Evolutionary conservation across 2,797 vertebrate genomes (phyloP).

Genomic region (Sylvia borin): DNA sequence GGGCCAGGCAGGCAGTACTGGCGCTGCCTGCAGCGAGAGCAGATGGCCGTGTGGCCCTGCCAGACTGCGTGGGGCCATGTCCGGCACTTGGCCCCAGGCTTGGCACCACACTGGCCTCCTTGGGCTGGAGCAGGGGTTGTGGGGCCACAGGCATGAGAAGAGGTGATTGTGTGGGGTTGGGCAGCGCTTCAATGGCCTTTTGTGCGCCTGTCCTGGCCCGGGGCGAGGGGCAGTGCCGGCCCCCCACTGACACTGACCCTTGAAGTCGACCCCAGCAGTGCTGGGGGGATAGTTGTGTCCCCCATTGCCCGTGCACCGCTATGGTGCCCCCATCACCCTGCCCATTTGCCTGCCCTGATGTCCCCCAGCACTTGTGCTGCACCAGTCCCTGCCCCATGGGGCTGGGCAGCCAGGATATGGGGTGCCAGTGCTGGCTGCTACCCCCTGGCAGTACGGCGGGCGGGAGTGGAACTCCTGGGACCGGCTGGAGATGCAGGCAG

Average conservation of each 20-base stretch:
- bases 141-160: slow-evolving; percentile 1
- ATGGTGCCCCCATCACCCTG: neutral
- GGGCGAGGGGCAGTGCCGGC: neutral
- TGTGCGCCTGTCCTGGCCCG: neutral
- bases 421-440: neutral
- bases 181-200: slow-evolving; percentile 31
- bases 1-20: neutral
- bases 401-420: neutral
- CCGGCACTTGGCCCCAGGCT: fast-evolving
- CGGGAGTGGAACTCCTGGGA: slow-evolving; percentile 83
- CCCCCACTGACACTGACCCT: neutral
- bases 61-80: neutral
- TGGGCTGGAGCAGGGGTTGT: neutral
- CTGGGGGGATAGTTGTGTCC: neutral
- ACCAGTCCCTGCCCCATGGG: neutral
- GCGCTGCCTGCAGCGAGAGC: neutral
- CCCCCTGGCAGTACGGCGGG: slow-evolving; percentile 52
- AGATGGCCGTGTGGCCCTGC: slow-evolving; percentile 11
- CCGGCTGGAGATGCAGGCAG: slow-evolving; percentile 78
- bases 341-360: neutral
- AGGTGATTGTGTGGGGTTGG: slow-evolving; percentile 26
- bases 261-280: neutral
- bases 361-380: neutral
- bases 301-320: no score
- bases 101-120: neutral